These are phyloP conservation scores for Montipora sp. DNA, from an alignment of 64 coral and sea anemone species.

Conservation along the genomic window DNA sequence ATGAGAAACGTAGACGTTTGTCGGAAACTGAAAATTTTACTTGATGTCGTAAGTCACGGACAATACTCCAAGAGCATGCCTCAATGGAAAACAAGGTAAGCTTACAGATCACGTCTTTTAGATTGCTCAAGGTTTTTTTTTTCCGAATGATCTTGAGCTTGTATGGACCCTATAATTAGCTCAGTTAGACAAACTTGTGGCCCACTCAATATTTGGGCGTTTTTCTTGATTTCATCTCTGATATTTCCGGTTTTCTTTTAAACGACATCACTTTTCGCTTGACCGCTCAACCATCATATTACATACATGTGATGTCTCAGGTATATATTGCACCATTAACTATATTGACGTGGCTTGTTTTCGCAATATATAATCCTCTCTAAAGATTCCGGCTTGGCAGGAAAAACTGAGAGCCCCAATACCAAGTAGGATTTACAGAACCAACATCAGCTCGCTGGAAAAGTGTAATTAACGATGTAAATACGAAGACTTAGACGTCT, in stretches of 20 bases:
- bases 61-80: neutral
- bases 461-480: constrained; percentile 13
- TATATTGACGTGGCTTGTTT: neutral
- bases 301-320: neutral
- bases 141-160: neutral
- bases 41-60: too few relatives aligned
- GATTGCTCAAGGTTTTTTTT: neutral
- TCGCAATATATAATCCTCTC: constrained; percentile 24
- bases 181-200: neutral
- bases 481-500: neutral
- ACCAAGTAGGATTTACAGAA: neutral
- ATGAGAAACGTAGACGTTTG: neutral
- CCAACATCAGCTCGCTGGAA: neutral
- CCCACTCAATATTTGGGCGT: neutral
- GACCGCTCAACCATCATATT: neutral
- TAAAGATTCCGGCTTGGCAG: neutral
- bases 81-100: neutral
- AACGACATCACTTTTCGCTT: neutral
- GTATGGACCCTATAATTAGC: neutral
- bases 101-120: neutral
- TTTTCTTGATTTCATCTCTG: neutral
- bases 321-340: neutral
- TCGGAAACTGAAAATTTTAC: neutral
- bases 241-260: constrained; percentile 22
- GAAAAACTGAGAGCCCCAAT: neutral